These are phyloP conservation scores for Patella caerulea DNA, from an alignment of 2,888 invertebrate species.

Conservation along the genomic window DNA sequence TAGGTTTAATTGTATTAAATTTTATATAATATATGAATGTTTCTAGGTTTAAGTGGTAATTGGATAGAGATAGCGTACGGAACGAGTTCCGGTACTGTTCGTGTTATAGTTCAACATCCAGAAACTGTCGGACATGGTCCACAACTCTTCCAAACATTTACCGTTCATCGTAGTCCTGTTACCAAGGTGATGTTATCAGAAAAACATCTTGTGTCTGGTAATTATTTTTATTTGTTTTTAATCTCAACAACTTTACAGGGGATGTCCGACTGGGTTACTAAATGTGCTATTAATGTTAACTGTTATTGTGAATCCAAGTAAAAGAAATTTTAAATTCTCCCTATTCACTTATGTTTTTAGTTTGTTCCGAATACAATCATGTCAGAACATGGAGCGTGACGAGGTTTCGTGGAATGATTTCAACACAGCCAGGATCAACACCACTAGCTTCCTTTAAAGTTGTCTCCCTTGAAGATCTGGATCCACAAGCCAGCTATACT, in stretches of 20 bases:
- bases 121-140: conserved; percentile 99
- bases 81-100: conserved; percentile 91
- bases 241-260: no score
- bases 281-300: neutral
- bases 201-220: conserved; percentile 92
- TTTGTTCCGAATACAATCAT: conserved; percentile 97
- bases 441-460: conserved; percentile 98
- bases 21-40: neutral
- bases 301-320: no score
- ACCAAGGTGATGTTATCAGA: conserved; percentile 92
- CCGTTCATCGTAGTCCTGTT: conserved; percentile 95
- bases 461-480: conserved; percentile 82
- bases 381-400: conserved; percentile 98
- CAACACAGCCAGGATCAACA: conserved; percentile 97
- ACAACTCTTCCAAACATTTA: conserved; percentile 97
- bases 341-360: conserved; percentile 52
- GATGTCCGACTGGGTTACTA: no score
- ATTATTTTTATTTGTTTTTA: conserved; percentile 1
- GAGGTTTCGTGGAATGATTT: conserved; percentile 97
- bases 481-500: conserved; percentile 71
- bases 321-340: no score
- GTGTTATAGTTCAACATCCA: conserved; percentile 98
- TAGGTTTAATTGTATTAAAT: conserved; percentile 79
- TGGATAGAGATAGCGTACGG: conserved; percentile 99
- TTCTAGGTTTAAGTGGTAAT: conserved; percentile 91